Percentiles rank a stretch among this genome's conserved stretches.
phyloP scores from a whole-genome alignment of 2,113 vertebrate genomes.

The Tyrannus savana region DNA sequence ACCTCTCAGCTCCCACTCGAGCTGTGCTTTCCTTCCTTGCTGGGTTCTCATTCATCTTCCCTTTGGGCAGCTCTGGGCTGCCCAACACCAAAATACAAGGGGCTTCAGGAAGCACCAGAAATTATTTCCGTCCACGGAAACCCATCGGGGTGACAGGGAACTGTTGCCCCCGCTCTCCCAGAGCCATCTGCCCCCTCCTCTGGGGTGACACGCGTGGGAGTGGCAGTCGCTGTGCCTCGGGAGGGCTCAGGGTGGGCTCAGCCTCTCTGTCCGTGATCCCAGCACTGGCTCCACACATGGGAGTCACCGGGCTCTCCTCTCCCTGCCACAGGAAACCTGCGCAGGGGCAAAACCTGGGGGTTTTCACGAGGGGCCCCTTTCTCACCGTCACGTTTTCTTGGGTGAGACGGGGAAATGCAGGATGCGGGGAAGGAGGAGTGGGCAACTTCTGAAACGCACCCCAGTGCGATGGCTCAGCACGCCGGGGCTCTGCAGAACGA shows the following conservation, averaged over 20 bases:
- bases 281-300: not conserved
- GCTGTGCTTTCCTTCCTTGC: not conserved
- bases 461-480: fast-evolving
- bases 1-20: not conserved
- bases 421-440: not conserved
- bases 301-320: not conserved
- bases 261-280: not conserved
- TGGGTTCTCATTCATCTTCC: not conserved
- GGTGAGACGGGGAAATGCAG: not conserved
- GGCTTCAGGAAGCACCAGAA: not conserved
- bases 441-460: not conserved
- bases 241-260: not conserved
- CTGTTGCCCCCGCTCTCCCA: not conserved
- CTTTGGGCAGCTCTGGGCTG: not conserved
- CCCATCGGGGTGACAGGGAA: not conserved
- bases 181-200: not conserved
- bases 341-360: not conserved
- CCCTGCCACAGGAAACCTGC: not conserved
- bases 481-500: not conserved
- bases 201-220: not conserved
- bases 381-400: not conserved
- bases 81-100: not conserved
- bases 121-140: not conserved
- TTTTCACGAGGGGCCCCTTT: not conserved
- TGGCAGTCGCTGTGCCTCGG: not conserved